Conservation (phyloP, 2,888 invertebrate species). For the Aricia artaxerxes region DNA sequence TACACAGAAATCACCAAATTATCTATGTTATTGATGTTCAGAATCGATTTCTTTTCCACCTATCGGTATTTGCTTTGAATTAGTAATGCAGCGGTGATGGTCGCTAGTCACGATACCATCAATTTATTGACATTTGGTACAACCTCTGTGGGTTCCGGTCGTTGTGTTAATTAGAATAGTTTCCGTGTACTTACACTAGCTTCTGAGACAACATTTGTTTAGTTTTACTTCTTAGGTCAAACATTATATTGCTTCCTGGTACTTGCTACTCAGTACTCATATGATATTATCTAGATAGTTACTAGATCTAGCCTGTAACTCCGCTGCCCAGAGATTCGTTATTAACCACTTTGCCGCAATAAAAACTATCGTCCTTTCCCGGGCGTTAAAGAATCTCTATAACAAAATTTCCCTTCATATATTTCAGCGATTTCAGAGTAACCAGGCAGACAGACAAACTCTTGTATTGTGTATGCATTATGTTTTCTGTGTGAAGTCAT, state of each 20-base stretch:
- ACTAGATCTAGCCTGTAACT: too few relatives aligned
- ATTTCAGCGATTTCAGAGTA: too few relatives aligned
- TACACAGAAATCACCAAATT: neutral
- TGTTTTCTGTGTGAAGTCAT: too few relatives aligned
- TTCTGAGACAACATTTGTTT: neutral
- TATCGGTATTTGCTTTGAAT: neutral
- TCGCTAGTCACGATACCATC: conserved; percentile 6
- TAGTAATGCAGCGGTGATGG: neutral
- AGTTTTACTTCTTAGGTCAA: neutral
- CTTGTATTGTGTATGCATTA: too few relatives aligned
- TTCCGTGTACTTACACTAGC: neutral
- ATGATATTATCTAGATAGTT: too few relatives aligned
- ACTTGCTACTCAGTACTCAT: neutral
- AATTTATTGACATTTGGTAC: neutral
- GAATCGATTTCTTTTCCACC: neutral
- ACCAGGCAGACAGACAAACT: too few relatives aligned
- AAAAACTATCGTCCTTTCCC: too few relatives aligned
- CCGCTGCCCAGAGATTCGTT: too few relatives aligned
- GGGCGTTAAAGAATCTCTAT: too few relatives aligned
- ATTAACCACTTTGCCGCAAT: too few relatives aligned
- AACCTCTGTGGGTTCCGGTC: neutral
- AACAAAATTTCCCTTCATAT: too few relatives aligned
- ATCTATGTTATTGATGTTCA: neutral
- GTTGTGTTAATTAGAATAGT: neutral
- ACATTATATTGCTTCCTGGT: neutral